phyloP scores from a whole-genome alignment of 2,797 vertebrate species.

The Dermochelys coriacea region DNA sequence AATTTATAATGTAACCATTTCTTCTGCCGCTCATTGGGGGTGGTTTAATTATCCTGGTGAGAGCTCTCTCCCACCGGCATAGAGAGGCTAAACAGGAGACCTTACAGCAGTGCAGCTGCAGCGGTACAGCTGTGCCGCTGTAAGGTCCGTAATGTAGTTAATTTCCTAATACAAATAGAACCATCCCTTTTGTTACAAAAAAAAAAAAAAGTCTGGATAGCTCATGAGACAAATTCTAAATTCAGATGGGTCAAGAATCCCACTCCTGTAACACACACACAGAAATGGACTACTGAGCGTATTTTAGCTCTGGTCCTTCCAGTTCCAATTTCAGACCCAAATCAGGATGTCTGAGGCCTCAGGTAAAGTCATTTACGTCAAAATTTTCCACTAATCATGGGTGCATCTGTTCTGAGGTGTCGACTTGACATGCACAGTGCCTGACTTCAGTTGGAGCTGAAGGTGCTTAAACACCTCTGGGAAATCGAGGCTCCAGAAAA shows the following conservation, averaged over 20 bases:
- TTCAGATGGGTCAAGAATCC: background rate
- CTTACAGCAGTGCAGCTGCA: too few relatives aligned
- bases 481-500: background rate
- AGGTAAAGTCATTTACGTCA: background rate
- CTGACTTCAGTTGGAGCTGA: background rate
- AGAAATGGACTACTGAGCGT: background rate
- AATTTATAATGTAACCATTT: background rate
- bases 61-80: too few relatives aligned
- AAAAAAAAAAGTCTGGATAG: background rate
- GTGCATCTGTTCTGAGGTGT: background rate
- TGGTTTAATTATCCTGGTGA: too few relatives aligned
- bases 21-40: too few relatives aligned
- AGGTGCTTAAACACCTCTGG: accelerated
- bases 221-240: background rate
- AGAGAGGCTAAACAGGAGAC: too few relatives aligned
- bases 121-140: too few relatives aligned
- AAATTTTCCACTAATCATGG: background rate
- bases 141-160: too few relatives aligned
- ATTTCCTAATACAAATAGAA: background rate
- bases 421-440: background rate
- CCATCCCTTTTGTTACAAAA: background rate
- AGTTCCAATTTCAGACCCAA: background rate
- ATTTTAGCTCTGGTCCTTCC: background rate
- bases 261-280: background rate
- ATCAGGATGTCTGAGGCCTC: background rate